These are phyloP conservation scores for Larimichthys polyactis DNA, from an alignment of 2,113 vertebrate genomes.

Conservation along the genomic window DNA sequence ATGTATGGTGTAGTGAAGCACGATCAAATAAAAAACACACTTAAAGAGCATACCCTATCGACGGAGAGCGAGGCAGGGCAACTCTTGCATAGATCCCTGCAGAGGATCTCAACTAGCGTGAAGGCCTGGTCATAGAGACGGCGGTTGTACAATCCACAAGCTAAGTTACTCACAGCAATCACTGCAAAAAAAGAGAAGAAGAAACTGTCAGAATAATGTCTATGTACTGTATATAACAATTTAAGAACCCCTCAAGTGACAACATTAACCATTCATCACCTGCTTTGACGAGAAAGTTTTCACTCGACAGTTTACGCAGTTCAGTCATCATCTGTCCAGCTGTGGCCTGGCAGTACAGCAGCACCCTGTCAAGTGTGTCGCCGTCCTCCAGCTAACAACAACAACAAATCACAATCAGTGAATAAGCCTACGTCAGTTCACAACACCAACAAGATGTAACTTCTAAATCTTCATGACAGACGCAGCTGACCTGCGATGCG, in stretches of 20 bases:
- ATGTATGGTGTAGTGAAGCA: neutral
- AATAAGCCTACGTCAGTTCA: neutral
- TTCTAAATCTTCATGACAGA: neutral
- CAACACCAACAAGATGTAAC: neutral
- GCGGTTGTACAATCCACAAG: slow-evolving; percentile 88
- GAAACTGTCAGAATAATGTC: too few relatives aligned
- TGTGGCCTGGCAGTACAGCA: slow-evolving; percentile 79
- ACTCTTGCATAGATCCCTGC: slow-evolving; percentile 78
- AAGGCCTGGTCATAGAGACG: slow-evolving; percentile 86
- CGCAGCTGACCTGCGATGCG: slow-evolving; percentile 84
- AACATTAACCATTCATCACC: slow-evolving; percentile 78
- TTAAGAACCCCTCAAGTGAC: neutral
- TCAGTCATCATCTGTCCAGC: slow-evolving; percentile 84
- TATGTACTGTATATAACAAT: neutral
- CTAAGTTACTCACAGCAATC: slow-evolving; percentile 85
- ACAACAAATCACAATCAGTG: slow-evolving; percentile 19
- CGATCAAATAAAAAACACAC: neutral
- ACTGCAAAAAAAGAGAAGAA: slow-evolving; percentile 73
- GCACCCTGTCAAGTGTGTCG: slow-evolving; percentile 74
- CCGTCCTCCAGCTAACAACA: slow-evolving; percentile 71
- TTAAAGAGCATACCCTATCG: slow-evolving; percentile 83
- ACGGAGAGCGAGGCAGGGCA: slow-evolving; percentile 72
- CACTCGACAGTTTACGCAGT: slow-evolving; percentile 77
- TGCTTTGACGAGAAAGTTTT: slow-evolving; percentile 84
- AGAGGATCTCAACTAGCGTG: slow-evolving; percentile 84